These are phyloP conservation scores for Cryptomyrus ogoouensis DNA, from an alignment of 2,113 vertebrate species.

Conservation along the genomic window DNA sequence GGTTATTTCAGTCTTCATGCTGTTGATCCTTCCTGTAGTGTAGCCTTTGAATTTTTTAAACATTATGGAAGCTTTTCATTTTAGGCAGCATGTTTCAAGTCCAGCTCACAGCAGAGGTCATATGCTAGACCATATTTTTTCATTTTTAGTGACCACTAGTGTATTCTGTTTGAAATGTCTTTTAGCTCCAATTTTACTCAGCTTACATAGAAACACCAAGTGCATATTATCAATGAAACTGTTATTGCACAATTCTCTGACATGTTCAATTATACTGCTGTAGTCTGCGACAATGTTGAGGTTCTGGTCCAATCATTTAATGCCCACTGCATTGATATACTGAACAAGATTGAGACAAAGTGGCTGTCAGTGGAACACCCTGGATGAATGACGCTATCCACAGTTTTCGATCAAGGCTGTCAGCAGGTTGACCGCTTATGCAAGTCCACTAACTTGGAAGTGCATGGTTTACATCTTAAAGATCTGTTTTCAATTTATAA, in stretches of 20 bases:
- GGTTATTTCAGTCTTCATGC: no score
- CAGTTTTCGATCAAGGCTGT: background rate
- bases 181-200: background rate
- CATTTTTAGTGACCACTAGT: background rate
- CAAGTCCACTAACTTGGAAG: no score
- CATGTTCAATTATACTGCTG: background rate
- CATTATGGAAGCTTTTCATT: background rate
- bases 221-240: background rate
- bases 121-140: background rate
- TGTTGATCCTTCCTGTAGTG: background rate
- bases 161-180: background rate
- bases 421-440: background rate
- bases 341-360: background rate
- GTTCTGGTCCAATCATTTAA: background rate
- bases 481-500: no score
- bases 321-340: background rate
- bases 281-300: background rate
- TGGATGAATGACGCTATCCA: background rate
- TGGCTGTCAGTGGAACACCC: background rate
- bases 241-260: background rate
- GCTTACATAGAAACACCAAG: background rate
- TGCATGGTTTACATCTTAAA: no score
- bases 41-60: background rate
- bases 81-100: background rate
- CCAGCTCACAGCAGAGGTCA: background rate